Evolutionary conservation across 1,140 invertebrate species (phyloP), one percentile per base, ranked within the genome.

Genomic region (Acromyrmex charruanus): DNA sequence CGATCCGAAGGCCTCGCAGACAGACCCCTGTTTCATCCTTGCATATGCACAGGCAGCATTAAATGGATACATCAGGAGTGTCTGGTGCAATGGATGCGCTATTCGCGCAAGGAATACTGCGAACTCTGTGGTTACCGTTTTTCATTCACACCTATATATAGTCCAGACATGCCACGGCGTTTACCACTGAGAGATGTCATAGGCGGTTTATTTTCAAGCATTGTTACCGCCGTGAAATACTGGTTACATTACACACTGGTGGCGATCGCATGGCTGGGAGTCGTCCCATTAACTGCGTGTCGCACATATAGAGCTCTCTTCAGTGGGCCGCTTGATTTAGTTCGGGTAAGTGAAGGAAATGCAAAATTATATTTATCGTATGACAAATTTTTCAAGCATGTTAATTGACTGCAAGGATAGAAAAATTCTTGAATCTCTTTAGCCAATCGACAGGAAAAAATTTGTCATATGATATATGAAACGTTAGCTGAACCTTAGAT

Each of bases 31-130:
- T 99, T 99, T 94, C 99, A 99, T 96, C 99, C 99, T 0, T 99
- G 99, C 95, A 99, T 99, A 74, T 99, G 99, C 94, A 99, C 99
- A 14, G 99, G 99, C 63, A 99, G 98, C 88, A 99, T 99, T 86
- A 99, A 99, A 96, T 99, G 98, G 96, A 99, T 99, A 66, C 99
- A 99, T 95, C 99, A 99, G 94, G 98, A 98, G 93, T 98, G 98
- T 94, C 95, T 98, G 51, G 97, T 98, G 86, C 98, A 98, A 95
- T 98, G 98, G 98, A 98, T 98, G 97, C 96, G 97, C 80, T 99
- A 99, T 95, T 99, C 99, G 65, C 97, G 99, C 84, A 99, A 99
- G 96, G 99, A 99, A 95, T 99, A 99, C 92, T 99, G 99, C 96
- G 99, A 99, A 95, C 96, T 99, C 88, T 99, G 99, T 94, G 99